Base-by-base conservation (phyloP, 2,888 invertebrate species). In the Brachyptera risi region DNA sequence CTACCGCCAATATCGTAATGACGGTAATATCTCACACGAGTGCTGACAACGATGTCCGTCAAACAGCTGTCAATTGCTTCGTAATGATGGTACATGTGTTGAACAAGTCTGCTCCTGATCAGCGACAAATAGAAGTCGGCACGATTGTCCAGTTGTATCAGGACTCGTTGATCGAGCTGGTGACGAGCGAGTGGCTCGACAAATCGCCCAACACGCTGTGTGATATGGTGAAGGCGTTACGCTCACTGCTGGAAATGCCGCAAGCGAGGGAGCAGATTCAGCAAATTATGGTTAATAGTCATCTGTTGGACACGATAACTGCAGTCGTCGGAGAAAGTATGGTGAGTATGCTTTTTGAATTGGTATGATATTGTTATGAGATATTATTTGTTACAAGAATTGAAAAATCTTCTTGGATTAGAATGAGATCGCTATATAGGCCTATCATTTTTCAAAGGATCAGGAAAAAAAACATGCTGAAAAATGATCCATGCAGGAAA, bases 51-150 rank as follows among this genome's bases (percentile, higher is more conserved):
- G 70, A 71, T 26, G 69, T 81, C 27, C 76, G 79, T 44, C 69
- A 72, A 56, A 72, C 78, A 23, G 78, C 79, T 3, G 71, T 83
- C 9, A 77, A 79, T 68, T 82, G 82, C 69, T 78, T 80, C 63
- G 76, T 79, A 2, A 72, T 78, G 17, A 80, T 82, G 79, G 76
- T 81, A 26, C 78, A 80, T 67, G 79, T 81, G 31, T 73, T 83
- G 56, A 79, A 81, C 69, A 76, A 76, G 67, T 79, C 79, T 71
- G 78, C 79, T 71, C 81, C 82, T 15, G 74, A 31, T 24, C 69
- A 83, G 82, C 75, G 83, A 67, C 83, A 83, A 75, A 80, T 83
- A 66, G 83, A 83, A 69, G 75, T 82, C 60, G 72, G 73, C 19
- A 73, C 76, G 47, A 71, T 78, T 35, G 67, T 78, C 65, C 75